phyloP scores from a whole-genome alignment of 2,113 vertebrate species.

The Pterocles orientalis region DNA sequence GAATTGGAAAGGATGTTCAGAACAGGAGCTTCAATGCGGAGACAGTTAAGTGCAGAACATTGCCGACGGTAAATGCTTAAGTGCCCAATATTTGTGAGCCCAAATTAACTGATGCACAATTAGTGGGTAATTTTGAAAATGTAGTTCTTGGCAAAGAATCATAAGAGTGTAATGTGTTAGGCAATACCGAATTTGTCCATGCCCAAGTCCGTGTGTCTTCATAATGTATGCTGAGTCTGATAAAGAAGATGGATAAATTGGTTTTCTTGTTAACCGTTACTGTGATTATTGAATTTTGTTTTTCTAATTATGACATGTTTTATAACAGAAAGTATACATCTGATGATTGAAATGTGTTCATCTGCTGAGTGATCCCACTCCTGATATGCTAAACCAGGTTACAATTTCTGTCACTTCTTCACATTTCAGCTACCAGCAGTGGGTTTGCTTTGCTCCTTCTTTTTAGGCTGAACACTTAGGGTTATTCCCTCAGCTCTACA shows the following conservation, averaged over 20 bases:
- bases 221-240: not conserved
- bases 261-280: not conserved
- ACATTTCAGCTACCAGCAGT: not conserved
- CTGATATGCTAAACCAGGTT: not conserved
- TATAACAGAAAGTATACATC: not conserved
- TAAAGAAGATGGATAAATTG: not conserved
- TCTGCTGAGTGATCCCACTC: not conserved
- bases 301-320: not conserved
- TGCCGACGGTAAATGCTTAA: not conserved
- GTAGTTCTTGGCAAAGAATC: not conserved
- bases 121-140: not conserved
- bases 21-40: not conserved
- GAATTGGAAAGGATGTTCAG: not conserved
- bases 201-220: not conserved
- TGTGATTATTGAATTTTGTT: not conserved
- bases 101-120: not conserved
- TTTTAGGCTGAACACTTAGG: not conserved
- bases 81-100: not conserved
- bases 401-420: not conserved
- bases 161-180: not conserved
- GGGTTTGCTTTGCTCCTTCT: not conserved
- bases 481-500: not conserved
- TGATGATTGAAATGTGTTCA: not conserved
- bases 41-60: not conserved
- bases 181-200: not conserved